phyloP scores from a whole-genome alignment of 2,113 vertebrate species.

The Cavia aperea region DNA sequence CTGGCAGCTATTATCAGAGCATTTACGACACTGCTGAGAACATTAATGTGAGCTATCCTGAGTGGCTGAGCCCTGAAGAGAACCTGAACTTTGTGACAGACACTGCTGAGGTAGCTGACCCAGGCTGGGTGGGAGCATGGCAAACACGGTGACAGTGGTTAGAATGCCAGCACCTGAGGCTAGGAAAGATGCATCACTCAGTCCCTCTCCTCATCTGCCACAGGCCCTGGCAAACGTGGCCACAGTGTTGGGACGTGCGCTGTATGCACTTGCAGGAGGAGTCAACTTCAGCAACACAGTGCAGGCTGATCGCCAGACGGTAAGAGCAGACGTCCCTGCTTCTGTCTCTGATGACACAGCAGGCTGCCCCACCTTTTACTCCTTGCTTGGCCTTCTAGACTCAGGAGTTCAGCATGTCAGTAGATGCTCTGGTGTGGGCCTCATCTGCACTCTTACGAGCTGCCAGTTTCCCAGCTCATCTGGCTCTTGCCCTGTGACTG shows the following conservation, averaged over 20 bases:
- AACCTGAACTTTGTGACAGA: slow-evolving; percentile 82
- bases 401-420: neutral
- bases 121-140: neutral
- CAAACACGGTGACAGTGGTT: neutral
- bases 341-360: slow-evolving; percentile 43
- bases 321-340: slow-evolving; percentile 70
- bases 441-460: neutral
- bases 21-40: slow-evolving; percentile 85
- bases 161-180: too few species aligned
- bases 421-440: neutral
- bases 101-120: slow-evolving; percentile 80
- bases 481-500: neutral
- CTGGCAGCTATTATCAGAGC: slow-evolving; percentile 89
- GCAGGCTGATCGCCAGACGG: slow-evolving; percentile 80
- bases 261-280: slow-evolving; percentile 88
- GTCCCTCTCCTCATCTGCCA: neutral
- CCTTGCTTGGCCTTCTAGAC: neutral
- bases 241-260: slow-evolving; percentile 82
- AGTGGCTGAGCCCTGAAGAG: slow-evolving; percentile 82
- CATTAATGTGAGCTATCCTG: slow-evolving; percentile 81
- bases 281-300: slow-evolving; percentile 63
- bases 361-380: neutral
- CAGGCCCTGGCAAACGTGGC: slow-evolving; percentile 87
- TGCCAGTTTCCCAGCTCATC: neutral
- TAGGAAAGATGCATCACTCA: neutral